Base-by-base conservation (phyloP, 2,797 vertebrate genomes). In the Sebastes melanostomus region DNA sequence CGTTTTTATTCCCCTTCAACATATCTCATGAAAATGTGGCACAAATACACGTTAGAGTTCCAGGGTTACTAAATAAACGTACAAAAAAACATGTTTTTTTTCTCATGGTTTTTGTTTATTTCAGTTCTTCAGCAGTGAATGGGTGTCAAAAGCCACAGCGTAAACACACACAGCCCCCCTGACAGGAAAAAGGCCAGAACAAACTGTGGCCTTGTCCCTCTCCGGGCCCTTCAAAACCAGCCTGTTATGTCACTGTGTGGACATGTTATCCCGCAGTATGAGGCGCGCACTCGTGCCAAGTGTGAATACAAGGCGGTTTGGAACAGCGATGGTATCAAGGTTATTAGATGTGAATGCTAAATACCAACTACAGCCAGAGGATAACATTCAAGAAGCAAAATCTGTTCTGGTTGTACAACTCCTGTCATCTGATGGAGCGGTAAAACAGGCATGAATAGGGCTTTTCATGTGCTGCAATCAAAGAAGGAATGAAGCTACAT, bases 21-120 rank as follows among this genome's bases (percentile, higher is more conserved):
- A 91, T 83, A 86, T 89, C 80, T 90, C 24, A 14, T 89, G 81
- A 90, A 89, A 90, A 87, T 50, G 75, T 77, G 85, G 83, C 79
- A 93, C 89, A 93, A 95, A 88, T 91, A 91, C 89, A 93, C 18
- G 85, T 88, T 92, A 76, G 88, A 80, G 81, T 92, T 93, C 89
- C 92, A 93, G 80, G 66, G 79, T 75, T 69, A 56, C 83, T 86
- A 81, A 93, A 94, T 90, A 94, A 93, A 94, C 91, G 8, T 42
- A 29, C 85, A 86, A 82, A 90, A 95, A 93, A 94, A 91, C 3
- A n/a, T 4, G 5, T 52, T 73, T 80, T 78, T 78, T 77, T 24
- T 38, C 20, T 88, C 90, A 85, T 82, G 73, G 83, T 86, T 77
- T 86, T 93, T 91, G 91, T 93, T 93, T 92, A 91, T 93, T 91